Conservation (phyloP, 1,140 invertebrate species). For the Drosophila hydei region DNA sequence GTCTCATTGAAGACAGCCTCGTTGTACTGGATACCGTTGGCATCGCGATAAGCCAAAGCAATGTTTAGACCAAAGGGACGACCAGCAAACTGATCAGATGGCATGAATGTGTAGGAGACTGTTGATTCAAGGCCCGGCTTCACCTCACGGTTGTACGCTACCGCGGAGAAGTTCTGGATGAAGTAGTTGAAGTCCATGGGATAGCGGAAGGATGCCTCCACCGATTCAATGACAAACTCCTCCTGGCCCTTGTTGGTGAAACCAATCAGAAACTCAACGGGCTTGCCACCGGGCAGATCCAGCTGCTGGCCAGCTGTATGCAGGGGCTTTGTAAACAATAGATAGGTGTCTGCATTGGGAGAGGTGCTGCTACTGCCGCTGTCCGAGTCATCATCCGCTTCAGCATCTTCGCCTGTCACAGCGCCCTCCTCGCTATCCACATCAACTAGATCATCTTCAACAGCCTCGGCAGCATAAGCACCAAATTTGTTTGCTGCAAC, state of each 20-base stretch:
- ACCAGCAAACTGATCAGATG: constrained; percentile 97
- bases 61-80: constrained; percentile 97
- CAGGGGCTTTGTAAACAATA: constrained; percentile 95
- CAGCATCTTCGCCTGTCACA: constrained; percentile 87
- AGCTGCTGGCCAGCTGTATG: constrained; percentile 77
- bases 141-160: constrained; percentile 95
- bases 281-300: constrained; percentile 89
- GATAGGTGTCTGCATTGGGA: constrained; percentile 94
- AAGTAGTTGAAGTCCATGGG: constrained; percentile 99
- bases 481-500: constrained; percentile 86
- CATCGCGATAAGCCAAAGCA: constrained; percentile 96
- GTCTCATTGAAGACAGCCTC: constrained; percentile 99
- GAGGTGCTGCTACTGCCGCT: constrained; percentile 88
- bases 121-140: constrained; percentile 97
- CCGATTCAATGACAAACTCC: constrained; percentile 95
- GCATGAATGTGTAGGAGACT: constrained; percentile 96
- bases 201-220: constrained; percentile 99
- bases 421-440: constrained; percentile 89
- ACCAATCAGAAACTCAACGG: constrained; percentile 97
- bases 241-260: constrained; percentile 97
- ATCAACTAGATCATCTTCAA: constrained; percentile 90
- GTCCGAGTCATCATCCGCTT: constrained; percentile 88
- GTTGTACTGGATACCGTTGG: constrained; percentile 87
- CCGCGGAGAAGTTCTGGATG: constrained; percentile 98
- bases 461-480: constrained; percentile 90